Conservation (phyloP, 2,888 invertebrate genomes). For the Amorpha juglandis region DNA sequence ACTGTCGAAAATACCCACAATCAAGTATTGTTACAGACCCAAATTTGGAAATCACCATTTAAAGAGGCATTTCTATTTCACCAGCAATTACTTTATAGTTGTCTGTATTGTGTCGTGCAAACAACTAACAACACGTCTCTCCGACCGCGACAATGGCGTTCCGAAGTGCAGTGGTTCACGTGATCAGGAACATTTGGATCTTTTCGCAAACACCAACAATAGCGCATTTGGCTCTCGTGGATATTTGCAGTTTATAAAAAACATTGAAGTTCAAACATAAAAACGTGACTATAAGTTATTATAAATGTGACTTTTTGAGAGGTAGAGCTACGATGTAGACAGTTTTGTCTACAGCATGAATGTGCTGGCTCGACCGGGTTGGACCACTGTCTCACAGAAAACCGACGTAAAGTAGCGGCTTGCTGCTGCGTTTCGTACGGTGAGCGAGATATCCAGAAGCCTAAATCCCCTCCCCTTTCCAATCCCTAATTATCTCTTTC, state of each 20-base stretch:
- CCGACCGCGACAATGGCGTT: neutral
- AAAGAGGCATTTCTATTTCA: neutral
- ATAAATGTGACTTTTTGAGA: too few relatives aligned
- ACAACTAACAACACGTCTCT: neutral
- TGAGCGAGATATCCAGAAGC: too few relatives aligned
- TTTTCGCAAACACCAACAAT: neutral
- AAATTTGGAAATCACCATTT: neutral
- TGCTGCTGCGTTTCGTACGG: too few relatives aligned
- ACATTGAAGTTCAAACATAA: neutral
- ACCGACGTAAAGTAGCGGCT: too few relatives aligned
- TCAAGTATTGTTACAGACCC: neutral
- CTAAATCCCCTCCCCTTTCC: too few relatives aligned
- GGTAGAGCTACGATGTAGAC: too few relatives aligned
- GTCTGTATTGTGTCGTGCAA: neutral
- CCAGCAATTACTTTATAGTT: neutral
- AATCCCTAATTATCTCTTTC: too few relatives aligned
- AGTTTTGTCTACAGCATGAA: too few relatives aligned
- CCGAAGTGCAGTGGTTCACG: neutral
- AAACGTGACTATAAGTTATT: too few relatives aligned
- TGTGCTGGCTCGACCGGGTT: too few relatives aligned
- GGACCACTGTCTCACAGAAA: too few relatives aligned
- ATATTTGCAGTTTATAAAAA: neutral
- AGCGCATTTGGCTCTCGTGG: neutral
- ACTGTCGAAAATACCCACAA: neutral
- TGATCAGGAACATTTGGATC: constrained; percentile 1